Evolutionary conservation across 2,113 vertebrate genomes (phyloP), one percentile per base, ranked within the genome.

Genomic region (Pedetes capensis): DNA sequence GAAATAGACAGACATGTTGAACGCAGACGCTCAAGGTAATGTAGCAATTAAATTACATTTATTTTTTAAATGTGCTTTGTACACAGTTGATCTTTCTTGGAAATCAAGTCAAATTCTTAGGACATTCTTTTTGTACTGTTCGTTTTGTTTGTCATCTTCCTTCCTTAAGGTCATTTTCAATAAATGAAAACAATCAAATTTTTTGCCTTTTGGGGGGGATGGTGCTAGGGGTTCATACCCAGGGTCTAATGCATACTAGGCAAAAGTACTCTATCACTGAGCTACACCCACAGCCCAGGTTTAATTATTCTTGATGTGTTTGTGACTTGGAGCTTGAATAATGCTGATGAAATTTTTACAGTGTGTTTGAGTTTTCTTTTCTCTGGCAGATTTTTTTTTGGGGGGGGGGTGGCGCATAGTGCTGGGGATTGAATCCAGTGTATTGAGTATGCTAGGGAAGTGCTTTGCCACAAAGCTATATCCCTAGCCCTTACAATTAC

Each of bases 1-100:
- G 99, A 99, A 97, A 85, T 98, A 32, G 99, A 98, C 44, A 98
- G 98, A 84, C 99, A 99, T 53, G 96, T 96, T 55, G 99, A 99
- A 76, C 98, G 99, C 34, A 99, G 99, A 61, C 98, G 98, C 91
- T 99, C 99, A 85, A 99, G 99, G 99, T 99, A 97, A 96, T 90
- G 1, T 22, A 22, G 29, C 42, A 75, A 55, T 47, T 49, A 63
- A 29, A 25, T 47, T 74, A 11, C 18, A 3, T 13, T 47, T 29
- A 44, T 27, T 76, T 94, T 89, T 13, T 37, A 89, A 74, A 42
- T 44, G 23, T n/a, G 12, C 6, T 57, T 90, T 74, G 11, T 37
- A 18, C 53, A 83, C 17, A 86, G 27, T 42, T 86, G 53, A 23
- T 18, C 34, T n/a, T 89, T 72, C 47, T 75, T 71, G 6, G 22